These are phyloP conservation scores for Nerophis lumbriciformis DNA, from an alignment of 2,113 vertebrate genomes.

Conservation along the genomic window DNA sequence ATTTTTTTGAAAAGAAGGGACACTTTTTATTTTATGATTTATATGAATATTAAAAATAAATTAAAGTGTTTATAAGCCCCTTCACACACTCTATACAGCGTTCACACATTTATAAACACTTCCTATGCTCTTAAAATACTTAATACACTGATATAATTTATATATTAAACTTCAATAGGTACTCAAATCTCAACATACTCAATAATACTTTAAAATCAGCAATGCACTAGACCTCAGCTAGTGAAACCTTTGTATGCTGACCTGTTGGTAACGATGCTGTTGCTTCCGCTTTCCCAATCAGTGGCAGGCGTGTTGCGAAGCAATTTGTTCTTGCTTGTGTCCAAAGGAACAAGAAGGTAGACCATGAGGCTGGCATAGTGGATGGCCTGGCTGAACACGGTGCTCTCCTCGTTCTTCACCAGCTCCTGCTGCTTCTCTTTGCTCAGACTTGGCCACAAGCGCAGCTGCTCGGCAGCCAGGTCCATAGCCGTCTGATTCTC, in stretches of 20 bases:
- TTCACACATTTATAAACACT: too few relatives aligned
- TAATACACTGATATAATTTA: too few relatives aligned
- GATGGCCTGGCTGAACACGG: constrained; percentile 97
- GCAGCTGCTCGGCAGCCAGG: constrained; percentile 88
- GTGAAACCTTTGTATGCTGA: constrained; percentile 13
- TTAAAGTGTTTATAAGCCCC: too few relatives aligned
- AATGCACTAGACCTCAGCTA: background rate
- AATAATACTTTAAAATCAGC: background rate
- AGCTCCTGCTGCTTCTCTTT: constrained; percentile 88
- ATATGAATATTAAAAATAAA: too few relatives aligned
- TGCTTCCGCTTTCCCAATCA: constrained; percentile 98
- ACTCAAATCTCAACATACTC: background rate
- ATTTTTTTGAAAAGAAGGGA: too few relatives aligned
- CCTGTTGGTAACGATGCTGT: constrained; percentile 90
- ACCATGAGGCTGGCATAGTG: constrained; percentile 98
- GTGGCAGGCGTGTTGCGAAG: constrained; percentile 77
- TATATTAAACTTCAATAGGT: too few relatives aligned
- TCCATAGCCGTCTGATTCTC: constrained; percentile 91
- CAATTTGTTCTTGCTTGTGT: constrained; percentile 93
- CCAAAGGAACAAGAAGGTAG: constrained; percentile 90
- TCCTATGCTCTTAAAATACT: too few relatives aligned
- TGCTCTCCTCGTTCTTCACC: constrained; percentile 93
- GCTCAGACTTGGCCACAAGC: constrained; percentile 81
- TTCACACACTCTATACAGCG: too few relatives aligned
- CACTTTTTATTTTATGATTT: too few relatives aligned